Evolutionary conservation across 2,888 invertebrate species (phyloP).

Genomic region (Drosophila algonquin): DNA sequence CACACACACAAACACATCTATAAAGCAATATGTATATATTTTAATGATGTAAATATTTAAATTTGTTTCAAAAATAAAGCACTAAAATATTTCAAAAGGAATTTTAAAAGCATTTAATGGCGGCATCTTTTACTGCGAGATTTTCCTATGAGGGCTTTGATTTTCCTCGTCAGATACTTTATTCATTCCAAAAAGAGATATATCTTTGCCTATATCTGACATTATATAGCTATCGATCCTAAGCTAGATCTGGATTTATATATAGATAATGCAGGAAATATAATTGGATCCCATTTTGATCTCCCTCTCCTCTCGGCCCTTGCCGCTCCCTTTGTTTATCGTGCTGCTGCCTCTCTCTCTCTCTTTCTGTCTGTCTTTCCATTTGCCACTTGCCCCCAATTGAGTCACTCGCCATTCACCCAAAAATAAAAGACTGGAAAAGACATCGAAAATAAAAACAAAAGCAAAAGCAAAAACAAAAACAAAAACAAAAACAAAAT

Average conservation of each 20-base stretch:
- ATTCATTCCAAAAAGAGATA: no score
- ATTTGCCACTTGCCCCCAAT: conserved; percentile 47
- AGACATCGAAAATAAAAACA: no score
- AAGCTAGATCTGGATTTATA: no score
- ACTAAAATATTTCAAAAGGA: background rate
- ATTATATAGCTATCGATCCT: no score
- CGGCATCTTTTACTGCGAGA: background rate
- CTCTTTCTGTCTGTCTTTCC: conserved; percentile 10
- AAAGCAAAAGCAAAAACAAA: no score
- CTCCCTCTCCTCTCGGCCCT: no score
- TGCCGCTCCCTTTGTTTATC: background rate
- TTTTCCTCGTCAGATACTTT: background rate
- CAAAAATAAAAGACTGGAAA: conserved; percentile 5
- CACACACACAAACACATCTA: background rate
- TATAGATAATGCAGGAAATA: no score
- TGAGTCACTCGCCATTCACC: conserved; percentile 46
- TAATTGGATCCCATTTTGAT: no score
- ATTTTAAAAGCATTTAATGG: conserved; percentile 13
- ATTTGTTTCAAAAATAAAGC: background rate
- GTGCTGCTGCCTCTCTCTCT: background rate
- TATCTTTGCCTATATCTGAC: no score
- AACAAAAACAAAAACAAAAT: no score
- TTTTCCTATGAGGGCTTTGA: conserved; percentile 4
- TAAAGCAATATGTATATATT: conserved; percentile 12
- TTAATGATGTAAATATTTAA: conserved; percentile 9